These are phyloP conservation scores for Catharus minimus DNA, from an alignment of 2,113 vertebrate genomes.

Conservation along the genomic window DNA sequence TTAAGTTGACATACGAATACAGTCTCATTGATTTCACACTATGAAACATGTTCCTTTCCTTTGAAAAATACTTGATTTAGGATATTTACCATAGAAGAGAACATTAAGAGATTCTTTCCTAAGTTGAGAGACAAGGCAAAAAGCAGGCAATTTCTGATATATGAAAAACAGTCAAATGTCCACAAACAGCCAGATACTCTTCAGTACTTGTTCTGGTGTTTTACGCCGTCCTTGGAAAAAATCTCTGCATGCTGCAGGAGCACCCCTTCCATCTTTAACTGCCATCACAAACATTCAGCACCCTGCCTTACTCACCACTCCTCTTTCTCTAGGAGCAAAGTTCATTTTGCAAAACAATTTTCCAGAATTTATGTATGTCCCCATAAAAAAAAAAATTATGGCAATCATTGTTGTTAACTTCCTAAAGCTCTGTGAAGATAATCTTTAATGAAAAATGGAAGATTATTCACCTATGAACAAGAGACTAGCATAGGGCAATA, in stretches of 20 bases:
- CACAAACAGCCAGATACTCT: not conserved
- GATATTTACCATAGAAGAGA: not conserved
- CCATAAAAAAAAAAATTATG: not conserved
- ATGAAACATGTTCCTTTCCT: not conserved
- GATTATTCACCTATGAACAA: not conserved
- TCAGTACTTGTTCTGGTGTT: not conserved
- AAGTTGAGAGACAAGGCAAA: not conserved
- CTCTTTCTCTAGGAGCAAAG: not conserved
- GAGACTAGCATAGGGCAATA: not conserved
- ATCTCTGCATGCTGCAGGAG: not conserved
- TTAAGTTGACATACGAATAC: not conserved
- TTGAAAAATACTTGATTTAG: not conserved
- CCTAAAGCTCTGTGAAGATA: not conserved
- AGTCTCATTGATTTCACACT: not conserved
- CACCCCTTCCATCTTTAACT: not conserved
- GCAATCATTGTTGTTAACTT: not conserved
- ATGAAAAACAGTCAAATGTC: not conserved
- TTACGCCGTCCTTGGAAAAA: not conserved
- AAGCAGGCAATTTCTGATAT: not conserved
- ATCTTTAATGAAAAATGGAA: not conserved
- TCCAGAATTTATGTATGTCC: not conserved
- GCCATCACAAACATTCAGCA: not conserved
- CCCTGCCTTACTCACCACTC: not conserved
- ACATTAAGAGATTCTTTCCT: not conserved
- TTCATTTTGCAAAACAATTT: not conserved